These are phyloP conservation scores for Spodoptera littoralis DNA, from an alignment of 2,888 invertebrate genomes.

Conservation along the genomic window DNA sequence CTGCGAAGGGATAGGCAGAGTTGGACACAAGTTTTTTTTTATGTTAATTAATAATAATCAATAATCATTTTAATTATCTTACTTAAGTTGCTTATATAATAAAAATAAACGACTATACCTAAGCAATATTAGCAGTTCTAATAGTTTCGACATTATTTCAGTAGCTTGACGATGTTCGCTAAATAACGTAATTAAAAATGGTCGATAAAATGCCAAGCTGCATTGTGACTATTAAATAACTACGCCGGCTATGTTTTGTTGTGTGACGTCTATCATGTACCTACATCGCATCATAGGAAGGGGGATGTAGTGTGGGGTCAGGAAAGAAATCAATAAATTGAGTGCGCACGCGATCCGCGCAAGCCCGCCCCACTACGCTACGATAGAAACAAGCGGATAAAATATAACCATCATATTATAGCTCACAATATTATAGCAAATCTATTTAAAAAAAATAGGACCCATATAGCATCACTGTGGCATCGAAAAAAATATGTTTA, in stretches of 20 bases:
- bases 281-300: slow-evolving; percentile 52
- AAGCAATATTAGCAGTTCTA: too few species aligned
- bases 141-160: too few species aligned
- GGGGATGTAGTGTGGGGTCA: slow-evolving; percentile 66
- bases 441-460: slow-evolving; percentile 14
- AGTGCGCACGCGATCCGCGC: slow-evolving; percentile 83
- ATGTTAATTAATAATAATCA: too few species aligned
- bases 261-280: slow-evolving; percentile 29
- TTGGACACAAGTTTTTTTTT: too few species aligned
- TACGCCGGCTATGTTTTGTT: slow-evolving; percentile 14
- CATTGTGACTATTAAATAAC: slow-evolving; percentile 27
- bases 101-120: too few species aligned
- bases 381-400: slow-evolving; percentile 13
- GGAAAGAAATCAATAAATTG: slow-evolving; percentile 74
- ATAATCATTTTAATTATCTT: too few species aligned
- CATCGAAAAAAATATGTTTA: too few species aligned
- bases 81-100: too few species aligned
- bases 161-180: not conserved
- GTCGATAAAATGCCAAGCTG: slow-evolving; percentile 13
- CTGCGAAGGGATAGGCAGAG: too few species aligned
- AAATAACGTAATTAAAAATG: not conserved
- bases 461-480: too few species aligned
- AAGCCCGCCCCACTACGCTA: slow-evolving; percentile 50
- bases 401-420: slow-evolving; percentile 15
- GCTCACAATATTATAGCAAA: not conserved